phyloP scores from a whole-genome alignment of 1,140 invertebrate genomes.

The Druon quercuslanigerum region DNA sequence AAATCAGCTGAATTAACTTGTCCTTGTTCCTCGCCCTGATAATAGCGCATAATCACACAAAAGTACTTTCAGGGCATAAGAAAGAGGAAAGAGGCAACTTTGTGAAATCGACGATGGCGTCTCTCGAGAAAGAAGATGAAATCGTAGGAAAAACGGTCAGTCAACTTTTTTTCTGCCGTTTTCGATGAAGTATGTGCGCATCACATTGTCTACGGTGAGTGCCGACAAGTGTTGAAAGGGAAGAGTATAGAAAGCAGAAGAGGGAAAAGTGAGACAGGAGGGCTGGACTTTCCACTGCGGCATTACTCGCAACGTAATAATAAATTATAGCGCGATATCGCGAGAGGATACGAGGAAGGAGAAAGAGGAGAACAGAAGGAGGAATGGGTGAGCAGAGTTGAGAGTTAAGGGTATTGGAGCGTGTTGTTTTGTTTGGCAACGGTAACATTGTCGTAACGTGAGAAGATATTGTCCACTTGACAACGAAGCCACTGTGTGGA shows the following conservation, averaged over 20 bases:
- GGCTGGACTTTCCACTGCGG: slow-evolving; percentile 32
- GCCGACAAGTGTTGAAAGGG: background rate
- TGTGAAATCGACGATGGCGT: background rate
- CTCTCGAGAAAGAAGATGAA: background rate
- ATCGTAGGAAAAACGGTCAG: background rate
- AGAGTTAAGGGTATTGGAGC: slow-evolving; percentile 33
- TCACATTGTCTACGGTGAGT: background rate
- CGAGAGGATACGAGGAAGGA: slow-evolving; percentile 35
- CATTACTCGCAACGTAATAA: slow-evolving; percentile 31
- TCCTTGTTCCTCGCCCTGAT: background rate
- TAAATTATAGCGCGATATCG: slow-evolving; percentile 48
- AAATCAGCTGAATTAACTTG: background rate
- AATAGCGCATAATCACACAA: background rate
- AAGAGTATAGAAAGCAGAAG: background rate
- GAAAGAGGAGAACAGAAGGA: background rate
- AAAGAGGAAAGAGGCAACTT: background rate
- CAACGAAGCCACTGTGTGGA: slow-evolving; percentile 29
- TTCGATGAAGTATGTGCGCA: background rate
- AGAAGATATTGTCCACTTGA: slow-evolving; percentile 64
- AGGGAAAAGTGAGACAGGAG: slow-evolving; percentile 24
- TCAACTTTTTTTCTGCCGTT: background rate
- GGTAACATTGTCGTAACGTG: slow-evolving; percentile 56
- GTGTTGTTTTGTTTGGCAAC: slow-evolving; percentile 57
- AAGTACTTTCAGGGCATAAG: background rate
- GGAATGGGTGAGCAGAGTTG: slow-evolving; percentile 8